Conservation (phyloP, 2,797 vertebrate genomes). For the Molossus molossus region DNA sequence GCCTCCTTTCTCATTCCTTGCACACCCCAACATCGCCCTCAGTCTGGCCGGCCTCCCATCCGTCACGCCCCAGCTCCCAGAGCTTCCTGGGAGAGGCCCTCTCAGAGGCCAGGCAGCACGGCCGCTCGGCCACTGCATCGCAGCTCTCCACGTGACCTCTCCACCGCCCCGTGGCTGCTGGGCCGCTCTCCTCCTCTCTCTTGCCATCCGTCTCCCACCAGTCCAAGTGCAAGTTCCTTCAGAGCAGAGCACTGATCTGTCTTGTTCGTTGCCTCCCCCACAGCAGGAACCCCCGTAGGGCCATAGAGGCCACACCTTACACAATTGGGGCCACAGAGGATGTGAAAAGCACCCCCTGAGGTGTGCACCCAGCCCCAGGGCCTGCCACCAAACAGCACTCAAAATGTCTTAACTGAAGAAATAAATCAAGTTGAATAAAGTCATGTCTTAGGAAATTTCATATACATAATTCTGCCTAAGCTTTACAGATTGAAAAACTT, state of each 20-base stretch:
- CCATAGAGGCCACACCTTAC: rapidly evolving
- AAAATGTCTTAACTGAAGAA: neutral
- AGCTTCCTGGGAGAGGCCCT: neutral
- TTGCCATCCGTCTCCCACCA: neutral
- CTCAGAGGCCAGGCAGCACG: neutral
- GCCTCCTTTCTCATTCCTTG: neutral
- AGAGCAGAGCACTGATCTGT: neutral
- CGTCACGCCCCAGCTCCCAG: neutral
- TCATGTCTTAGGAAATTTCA: neutral
- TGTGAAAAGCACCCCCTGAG: neutral
- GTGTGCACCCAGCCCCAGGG: neutral
- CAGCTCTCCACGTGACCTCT: neutral
- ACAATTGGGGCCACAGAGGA: neutral
- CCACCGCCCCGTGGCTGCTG: neutral
- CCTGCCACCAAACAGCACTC: neutral
- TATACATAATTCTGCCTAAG: neutral
- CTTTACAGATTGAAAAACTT: neutral
- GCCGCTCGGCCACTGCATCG: neutral
- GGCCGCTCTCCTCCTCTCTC: neutral
- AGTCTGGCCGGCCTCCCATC: neutral
- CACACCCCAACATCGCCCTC: neutral
- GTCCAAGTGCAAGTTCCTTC: neutral
- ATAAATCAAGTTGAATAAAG: slow-evolving; percentile 10
- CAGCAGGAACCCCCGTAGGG: neutral
- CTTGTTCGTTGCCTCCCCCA: neutral